These are phyloP conservation scores for Belgica antarctica DNA, from an alignment of 2,888 invertebrate genomes.

Conservation along the genomic window DNA sequence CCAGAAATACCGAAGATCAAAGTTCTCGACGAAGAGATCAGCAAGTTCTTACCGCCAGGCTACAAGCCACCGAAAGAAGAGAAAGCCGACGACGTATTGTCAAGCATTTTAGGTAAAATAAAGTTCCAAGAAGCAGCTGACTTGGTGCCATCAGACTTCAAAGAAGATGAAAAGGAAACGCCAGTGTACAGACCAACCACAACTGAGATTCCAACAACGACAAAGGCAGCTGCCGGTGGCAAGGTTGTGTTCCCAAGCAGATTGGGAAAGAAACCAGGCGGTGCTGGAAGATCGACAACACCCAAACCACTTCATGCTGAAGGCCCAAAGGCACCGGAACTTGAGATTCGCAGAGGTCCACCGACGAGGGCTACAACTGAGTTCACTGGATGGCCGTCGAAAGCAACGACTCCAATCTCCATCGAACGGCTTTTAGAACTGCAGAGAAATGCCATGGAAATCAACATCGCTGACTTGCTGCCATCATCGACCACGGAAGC, in stretches of 20 bases:
- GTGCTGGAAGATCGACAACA: slow-evolving; percentile 61
- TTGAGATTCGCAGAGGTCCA: slow-evolving; percentile 80
- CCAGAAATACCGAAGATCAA: slow-evolving; percentile 45
- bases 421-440: slow-evolving; percentile 75
- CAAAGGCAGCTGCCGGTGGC: slow-evolving; percentile 57
- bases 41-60: slow-evolving; percentile 63
- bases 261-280: slow-evolving; percentile 63
- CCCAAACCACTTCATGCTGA: slow-evolving; percentile 56
- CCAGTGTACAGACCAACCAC: slow-evolving; percentile 32
- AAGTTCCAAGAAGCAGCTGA: slow-evolving; percentile 55
- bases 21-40: slow-evolving; percentile 46
- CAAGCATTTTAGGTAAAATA: slow-evolving; percentile 48
- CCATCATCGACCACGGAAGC: slow-evolving; percentile 58
- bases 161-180: slow-evolving; percentile 50
- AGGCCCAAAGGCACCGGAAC: slow-evolving; percentile 58
- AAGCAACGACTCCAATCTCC: slow-evolving; percentile 81
- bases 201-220: slow-evolving; percentile 49
- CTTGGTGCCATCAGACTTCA: slow-evolving; percentile 61
- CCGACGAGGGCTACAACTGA: slow-evolving; percentile 81
- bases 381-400: slow-evolving; percentile 88
- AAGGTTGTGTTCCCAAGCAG: slow-evolving; percentile 76
- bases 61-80: slow-evolving; percentile 57
- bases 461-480: slow-evolving; percentile 57
- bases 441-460: slow-evolving; percentile 62
- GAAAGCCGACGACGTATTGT: slow-evolving; percentile 49